Evolutionary conservation across 2,113 vertebrate genomes (phyloP).

Genomic region (Calidris pugnax): DNA sequence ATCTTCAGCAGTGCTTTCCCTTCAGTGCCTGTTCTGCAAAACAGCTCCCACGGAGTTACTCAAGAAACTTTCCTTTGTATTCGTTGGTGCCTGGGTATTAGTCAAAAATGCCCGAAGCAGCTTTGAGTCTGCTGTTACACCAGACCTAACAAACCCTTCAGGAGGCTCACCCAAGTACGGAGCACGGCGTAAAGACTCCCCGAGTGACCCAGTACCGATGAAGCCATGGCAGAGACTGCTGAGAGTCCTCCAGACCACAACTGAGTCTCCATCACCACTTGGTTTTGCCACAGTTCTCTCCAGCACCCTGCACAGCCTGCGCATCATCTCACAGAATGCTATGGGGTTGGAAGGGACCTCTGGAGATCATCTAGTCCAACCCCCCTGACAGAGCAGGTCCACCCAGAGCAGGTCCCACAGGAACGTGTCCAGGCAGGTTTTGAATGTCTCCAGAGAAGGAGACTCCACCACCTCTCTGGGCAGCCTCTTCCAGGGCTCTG

Average conservation of each 20-base stretch:
- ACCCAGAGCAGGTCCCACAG: too few species aligned
- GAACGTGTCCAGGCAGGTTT: too few species aligned
- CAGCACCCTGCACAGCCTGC: fast-evolving
- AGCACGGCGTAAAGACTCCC: background rate
- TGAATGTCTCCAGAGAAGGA: too few species aligned
- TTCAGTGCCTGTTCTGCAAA: background rate
- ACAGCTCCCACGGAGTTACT: background rate
- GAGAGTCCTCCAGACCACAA: background rate
- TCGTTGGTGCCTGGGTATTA: background rate
- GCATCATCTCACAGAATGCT: background rate
- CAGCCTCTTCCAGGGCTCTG: too few species aligned
- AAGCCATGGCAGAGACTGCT: background rate
- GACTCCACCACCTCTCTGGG: too few species aligned
- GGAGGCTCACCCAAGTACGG: background rate
- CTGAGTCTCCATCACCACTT: background rate
- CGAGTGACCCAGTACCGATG: fast-evolving
- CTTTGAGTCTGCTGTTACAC: background rate
- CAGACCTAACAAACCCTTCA: background rate
- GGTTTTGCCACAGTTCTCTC: background rate
- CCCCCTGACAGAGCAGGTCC: too few species aligned
- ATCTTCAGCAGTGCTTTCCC: background rate
- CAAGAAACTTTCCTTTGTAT: background rate
- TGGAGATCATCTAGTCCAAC: too few species aligned
- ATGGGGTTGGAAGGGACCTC: too few species aligned
- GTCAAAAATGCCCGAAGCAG: background rate